A percentile compares a stretch with the other conserved stretches of the same genome.
Evolutionary conservation across 2,797 vertebrate genomes (phyloP).

Genomic region (Helarctos malayanus): DNA sequence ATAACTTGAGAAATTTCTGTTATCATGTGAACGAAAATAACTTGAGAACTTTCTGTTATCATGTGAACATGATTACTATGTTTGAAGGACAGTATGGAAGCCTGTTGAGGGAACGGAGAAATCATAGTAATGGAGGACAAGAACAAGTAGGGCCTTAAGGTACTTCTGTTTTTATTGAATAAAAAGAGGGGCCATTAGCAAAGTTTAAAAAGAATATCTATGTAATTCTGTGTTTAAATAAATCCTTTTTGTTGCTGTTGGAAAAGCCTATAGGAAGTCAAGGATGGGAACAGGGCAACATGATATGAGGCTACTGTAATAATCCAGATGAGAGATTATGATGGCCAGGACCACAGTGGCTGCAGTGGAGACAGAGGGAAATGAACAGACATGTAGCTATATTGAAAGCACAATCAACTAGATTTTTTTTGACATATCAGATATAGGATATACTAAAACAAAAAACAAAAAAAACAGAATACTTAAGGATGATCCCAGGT

Average conservation of each 20-base stretch:
- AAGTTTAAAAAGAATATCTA: neutral
- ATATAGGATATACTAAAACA: neutral
- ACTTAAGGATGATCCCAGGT: neutral
- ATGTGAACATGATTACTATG: neutral
- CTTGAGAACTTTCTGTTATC: neutral
- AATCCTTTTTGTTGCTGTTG: neutral
- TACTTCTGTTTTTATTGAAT: conserved; percentile 13
- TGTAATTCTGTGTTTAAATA: neutral
- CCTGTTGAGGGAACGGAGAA: neutral
- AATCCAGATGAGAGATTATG: neutral
- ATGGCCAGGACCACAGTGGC: neutral
- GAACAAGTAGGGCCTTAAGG: neutral
- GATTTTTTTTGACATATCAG: neutral
- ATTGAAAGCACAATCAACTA: neutral
- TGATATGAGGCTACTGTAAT: neutral
- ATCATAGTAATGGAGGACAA: neutral
- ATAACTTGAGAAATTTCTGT: neutral
- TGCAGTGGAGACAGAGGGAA: neutral
- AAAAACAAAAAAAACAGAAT: neutral
- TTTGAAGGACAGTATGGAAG: neutral
- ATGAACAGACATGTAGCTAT: neutral
- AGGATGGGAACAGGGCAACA: neutral
- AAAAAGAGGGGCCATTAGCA: neutral
- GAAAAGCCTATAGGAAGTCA: neutral
- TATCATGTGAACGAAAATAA: neutral